These are phyloP conservation scores for Morinoia aosen DNA, from an alignment of 2,888 invertebrate genomes.

Conservation along the genomic window DNA sequence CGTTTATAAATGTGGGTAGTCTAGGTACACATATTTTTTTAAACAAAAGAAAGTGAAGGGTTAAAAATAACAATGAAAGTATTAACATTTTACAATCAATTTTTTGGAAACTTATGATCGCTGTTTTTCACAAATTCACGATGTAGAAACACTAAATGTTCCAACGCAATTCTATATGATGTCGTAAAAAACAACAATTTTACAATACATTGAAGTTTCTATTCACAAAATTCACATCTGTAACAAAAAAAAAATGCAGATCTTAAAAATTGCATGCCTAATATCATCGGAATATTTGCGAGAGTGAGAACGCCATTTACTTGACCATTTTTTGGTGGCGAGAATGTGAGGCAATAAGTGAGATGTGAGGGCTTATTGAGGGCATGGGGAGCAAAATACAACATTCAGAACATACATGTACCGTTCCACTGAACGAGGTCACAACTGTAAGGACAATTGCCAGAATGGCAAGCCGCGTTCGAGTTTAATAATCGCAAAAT, in stretches of 20 bases:
- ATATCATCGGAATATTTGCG: not conserved
- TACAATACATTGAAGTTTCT: too few species aligned
- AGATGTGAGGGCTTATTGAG: not conserved
- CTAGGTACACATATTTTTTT: too few species aligned
- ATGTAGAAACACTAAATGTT: too few species aligned
- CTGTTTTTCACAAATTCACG: too few species aligned
- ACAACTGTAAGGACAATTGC: not conserved
- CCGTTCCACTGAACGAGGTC: not conserved
- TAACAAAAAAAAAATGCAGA: not conserved
- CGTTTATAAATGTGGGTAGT: too few species aligned
- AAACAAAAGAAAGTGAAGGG: too few species aligned
- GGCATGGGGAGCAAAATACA: not conserved
- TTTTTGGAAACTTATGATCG: too few species aligned
- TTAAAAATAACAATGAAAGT: too few species aligned
- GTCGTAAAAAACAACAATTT: too few species aligned
- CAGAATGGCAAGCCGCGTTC: not conserved
- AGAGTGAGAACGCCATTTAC: not conserved
- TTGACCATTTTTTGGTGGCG: not conserved
- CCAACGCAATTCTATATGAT: too few species aligned
- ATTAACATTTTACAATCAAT: too few species aligned
- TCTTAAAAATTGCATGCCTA: not conserved
- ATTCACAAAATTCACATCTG: not conserved
- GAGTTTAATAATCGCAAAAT: not conserved
- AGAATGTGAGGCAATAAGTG: not conserved
- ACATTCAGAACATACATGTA: not conserved